Evolutionary conservation across 1,140 invertebrate species (phyloP), one percentile per base, ranked within the genome.

Genomic region (Cryptotermes secundus): DNA sequence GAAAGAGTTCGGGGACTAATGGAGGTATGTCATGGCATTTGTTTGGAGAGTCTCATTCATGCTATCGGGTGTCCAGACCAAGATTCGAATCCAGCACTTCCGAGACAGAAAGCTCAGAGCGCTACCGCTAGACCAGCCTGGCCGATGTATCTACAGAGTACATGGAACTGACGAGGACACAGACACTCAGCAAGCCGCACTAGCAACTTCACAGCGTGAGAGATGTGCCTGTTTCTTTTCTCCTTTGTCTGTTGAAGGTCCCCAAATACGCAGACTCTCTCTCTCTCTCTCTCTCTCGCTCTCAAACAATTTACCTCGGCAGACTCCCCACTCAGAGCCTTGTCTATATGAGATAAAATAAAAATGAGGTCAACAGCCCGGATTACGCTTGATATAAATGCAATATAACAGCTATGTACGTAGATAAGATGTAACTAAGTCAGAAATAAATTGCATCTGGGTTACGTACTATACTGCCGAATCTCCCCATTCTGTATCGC

Each of bases 321-420:
- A 31, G 59, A 72, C 26, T 72, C 10, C 59, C 59, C 59, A 26
- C 31, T 9, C 59, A 14, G 9, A 31, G 9, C 7, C 9, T 59
- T 26, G 53, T 59, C 53, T 59, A 19, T 59, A 22, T 9, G 6
- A 59, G 53, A 59, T 59, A 59, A 72, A 14, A 31, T n/a, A 72
- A 72, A 59, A 72, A 72, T 31, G 59, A 72, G 59, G 59, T 72
- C 26, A 72, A 72, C 59, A 72, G 59, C 59, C 59, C 14, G 59
- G 26, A 72, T 31, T 72, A 72, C 16, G 16, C 22, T 22, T 49
- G 45, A 49, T 49, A 49, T n/a, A 14, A 72, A 14, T 4, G 26
- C 59, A 72, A 72, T 72, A 72, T 49, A 49, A 49, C 45, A 49
- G 45, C 1, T 49, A 49, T 19, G 4, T 16, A 72, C 31, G n/a